A percentile compares a stretch with the other conserved stretches of the same genome.
phyloP scores from a whole-genome alignment of 2,888 invertebrate genomes.

The Chaitophorus viminalis region DNA sequence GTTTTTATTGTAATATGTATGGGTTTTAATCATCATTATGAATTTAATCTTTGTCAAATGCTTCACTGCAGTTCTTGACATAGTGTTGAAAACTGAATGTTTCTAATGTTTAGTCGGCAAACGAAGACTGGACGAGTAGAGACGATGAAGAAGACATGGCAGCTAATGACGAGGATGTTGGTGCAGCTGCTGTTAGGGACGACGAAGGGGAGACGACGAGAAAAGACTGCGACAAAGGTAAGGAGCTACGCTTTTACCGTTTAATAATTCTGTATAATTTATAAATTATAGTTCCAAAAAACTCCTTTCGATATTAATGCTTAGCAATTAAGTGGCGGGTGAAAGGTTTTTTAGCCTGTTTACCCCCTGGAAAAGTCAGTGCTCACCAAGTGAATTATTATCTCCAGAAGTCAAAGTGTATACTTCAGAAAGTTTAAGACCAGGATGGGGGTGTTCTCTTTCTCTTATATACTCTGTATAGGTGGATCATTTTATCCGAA shows the following conservation, averaged over 20 bases:
- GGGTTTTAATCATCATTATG: background rate
- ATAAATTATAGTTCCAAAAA: conserved; percentile 60
- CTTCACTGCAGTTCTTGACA: background rate
- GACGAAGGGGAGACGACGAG: conserved; percentile 7
- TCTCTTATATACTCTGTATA: conserved; percentile 34
- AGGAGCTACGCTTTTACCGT: conserved; percentile 47
- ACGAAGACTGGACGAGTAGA: conserved; percentile 37
- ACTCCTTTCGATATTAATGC: conserved; percentile 58
- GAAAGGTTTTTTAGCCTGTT: conserved; percentile 60
- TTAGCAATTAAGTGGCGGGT: conserved; percentile 46
- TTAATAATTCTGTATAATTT: conserved; percentile 62
- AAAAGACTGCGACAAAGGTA: conserved; percentile 54
- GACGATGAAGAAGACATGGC: conserved; percentile 40
- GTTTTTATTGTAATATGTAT: background rate
- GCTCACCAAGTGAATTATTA: conserved; percentile 55
- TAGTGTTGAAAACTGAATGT: conserved; percentile 1
- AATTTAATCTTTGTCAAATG: background rate
- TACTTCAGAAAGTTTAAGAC: conserved; percentile 55
- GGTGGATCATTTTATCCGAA: conserved; percentile 61
- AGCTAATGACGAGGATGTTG: conserved; percentile 1
- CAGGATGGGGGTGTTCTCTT: background rate
- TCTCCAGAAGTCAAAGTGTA: conserved; percentile 57
- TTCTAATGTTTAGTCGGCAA: conserved; percentile 23
- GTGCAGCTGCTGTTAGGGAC: conserved; percentile 27
- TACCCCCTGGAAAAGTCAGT: conserved; percentile 36